These are phyloP conservation scores for Ophioninae sp. DNA, from an alignment of 2,888 invertebrate genomes.

Conservation along the genomic window DNA sequence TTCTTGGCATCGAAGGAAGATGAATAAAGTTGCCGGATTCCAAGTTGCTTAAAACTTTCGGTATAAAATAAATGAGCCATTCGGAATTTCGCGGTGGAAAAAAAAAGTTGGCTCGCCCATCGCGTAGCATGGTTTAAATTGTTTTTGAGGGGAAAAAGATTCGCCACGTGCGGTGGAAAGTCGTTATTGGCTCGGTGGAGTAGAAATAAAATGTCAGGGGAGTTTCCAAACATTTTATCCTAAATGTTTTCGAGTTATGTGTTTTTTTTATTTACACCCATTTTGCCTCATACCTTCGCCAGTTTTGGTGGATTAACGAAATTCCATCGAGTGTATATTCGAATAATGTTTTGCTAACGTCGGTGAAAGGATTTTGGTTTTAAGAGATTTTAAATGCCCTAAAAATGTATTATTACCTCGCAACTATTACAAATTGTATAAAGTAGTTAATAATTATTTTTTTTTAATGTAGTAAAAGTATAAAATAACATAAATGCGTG, in stretches of 20 bases:
- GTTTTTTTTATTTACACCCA: not conserved
- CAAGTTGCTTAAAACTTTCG: not conserved
- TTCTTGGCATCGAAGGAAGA: not conserved
- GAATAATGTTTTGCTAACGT: not conserved
- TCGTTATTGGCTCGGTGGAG: not conserved
- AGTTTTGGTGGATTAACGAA: not conserved
- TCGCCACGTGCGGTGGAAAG: not conserved
- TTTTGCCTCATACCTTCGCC: not conserved
- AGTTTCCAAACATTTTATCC: not conserved
- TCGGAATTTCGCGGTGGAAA: not conserved
- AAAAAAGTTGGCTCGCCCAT: not conserved
- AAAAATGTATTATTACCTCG: not conserved
- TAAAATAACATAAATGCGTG: not conserved
- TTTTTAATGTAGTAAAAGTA: not conserved
- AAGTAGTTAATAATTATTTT: not conserved
- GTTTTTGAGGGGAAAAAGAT: not conserved
- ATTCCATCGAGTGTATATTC: not conserved
- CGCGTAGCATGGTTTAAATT: not conserved
- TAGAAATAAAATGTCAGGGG: not conserved
- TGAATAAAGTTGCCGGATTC: not conserved
- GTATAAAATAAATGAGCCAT: not conserved
- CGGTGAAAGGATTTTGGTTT: not conserved
- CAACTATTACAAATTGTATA: not conserved
- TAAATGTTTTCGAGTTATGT: not conserved
- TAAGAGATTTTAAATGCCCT: not conserved